Conservation (phyloP, 2,888 invertebrate genomes). For the Molanna angustata region DNA sequence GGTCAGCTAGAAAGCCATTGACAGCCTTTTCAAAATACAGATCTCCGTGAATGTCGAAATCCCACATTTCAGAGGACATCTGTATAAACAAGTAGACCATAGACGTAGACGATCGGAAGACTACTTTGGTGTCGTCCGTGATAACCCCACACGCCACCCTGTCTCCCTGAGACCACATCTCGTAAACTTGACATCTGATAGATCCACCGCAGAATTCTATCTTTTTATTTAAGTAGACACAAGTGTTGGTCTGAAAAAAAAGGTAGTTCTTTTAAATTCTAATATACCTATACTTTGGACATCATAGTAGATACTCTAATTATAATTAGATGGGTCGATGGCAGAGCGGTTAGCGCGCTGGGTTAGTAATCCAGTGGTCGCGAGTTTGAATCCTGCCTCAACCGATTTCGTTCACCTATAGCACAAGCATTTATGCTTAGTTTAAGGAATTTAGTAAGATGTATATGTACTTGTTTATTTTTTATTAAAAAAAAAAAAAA, state of each 20-base stretch:
- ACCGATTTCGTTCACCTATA: no score
- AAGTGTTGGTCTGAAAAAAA: slow-evolving; percentile 72
- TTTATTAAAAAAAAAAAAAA: no score
- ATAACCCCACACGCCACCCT: slow-evolving; percentile 94
- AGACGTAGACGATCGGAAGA: slow-evolving; percentile 95
- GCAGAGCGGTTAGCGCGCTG: no score
- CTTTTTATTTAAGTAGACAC: slow-evolving; percentile 93
- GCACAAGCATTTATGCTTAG: no score
- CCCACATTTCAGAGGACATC: slow-evolving; percentile 99
- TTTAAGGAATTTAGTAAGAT: no score
- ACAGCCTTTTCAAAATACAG: slow-evolving; percentile 98
- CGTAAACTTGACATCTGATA: slow-evolving; percentile 85
- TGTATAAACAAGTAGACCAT: slow-evolving; percentile 98
- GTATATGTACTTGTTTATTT: no score
- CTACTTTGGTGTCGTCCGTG: slow-evolving; percentile 93
- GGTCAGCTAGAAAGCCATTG: slow-evolving; percentile 92
- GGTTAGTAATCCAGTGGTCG: no score
- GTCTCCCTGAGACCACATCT: slow-evolving; percentile 96
- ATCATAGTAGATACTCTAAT: no score
- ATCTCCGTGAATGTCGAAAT: slow-evolving; percentile 98
- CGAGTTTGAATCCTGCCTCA: no score
- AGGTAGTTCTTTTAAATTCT: no score
- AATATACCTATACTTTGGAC: no score
- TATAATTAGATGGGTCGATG: no score
- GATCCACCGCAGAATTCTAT: slow-evolving; percentile 87